A percentile compares a stretch with the other conserved stretches of the same genome.
Evolutionary conservation across 1,140 invertebrate genomes (phyloP).

Genomic region (Rhynchophorus ferrugineus): DNA sequence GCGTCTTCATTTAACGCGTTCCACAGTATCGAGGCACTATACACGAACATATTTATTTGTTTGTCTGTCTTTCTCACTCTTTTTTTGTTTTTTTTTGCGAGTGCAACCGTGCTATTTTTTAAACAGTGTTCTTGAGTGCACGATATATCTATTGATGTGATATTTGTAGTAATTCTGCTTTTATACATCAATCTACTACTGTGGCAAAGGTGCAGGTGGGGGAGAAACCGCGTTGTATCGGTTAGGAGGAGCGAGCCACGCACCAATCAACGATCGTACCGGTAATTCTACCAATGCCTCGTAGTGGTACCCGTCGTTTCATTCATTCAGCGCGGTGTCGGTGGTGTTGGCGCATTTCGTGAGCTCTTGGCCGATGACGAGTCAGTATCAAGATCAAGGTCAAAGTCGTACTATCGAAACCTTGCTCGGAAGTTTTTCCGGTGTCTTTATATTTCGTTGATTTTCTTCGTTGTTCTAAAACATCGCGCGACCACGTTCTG

Average conservation of each 20-base stretch:
- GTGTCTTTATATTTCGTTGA: constrained; percentile 8
- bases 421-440: constrained; percentile 8
- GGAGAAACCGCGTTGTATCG: constrained; percentile 18
- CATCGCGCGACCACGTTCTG: too few species aligned
- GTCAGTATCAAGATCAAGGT: constrained; percentile 24
- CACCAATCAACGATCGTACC: constrained; percentile 22
- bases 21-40: constrained; percentile 33
- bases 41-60: constrained; percentile 35
- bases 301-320: constrained; percentile 28
- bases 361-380: constrained; percentile 5
- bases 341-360: constrained; percentile 15
- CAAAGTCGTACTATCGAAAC: constrained; percentile 11
- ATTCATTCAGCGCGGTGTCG: constrained; percentile 26
- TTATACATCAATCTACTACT: constrained; percentile 33
- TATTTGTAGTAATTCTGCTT: constrained; percentile 31
- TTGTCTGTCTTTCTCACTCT: too few species aligned
- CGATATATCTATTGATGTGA: constrained; percentile 25
- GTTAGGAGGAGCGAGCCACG: constrained; percentile 29
- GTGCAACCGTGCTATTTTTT: constrained; percentile 10
- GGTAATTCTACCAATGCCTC: constrained; percentile 13
- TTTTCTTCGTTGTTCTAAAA: constrained; percentile 5
- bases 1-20: constrained; percentile 28
- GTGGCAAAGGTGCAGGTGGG: constrained; percentile 27
- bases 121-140: constrained; percentile 15
- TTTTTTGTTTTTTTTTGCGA: constrained; percentile 16